Evolutionary conservation across 2,113 vertebrate species (phyloP).

Genomic region (Solea senegalensis): DNA sequence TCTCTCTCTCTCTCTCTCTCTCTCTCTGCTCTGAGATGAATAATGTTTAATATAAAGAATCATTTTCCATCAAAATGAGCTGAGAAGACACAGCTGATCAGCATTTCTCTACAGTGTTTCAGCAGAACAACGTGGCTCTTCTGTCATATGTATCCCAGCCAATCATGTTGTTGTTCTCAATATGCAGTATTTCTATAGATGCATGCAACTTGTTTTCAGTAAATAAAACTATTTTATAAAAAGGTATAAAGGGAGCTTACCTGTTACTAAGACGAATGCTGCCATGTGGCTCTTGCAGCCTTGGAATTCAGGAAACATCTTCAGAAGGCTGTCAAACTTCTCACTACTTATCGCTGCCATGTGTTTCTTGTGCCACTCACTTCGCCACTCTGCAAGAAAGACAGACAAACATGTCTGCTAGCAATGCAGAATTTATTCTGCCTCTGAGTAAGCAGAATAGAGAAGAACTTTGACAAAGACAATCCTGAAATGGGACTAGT

Average conservation of each 20-base stretch:
- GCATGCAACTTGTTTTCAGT: not conserved
- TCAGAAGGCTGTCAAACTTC: constrained; percentile 80
- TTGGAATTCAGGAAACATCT: constrained; percentile 64
- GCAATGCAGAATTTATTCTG: not conserved
- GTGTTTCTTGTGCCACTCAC: constrained; percentile 80
- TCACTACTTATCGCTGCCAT: constrained; percentile 81
- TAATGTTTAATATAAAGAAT: no score
- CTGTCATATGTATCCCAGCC: no score
- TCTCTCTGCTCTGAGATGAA: no score
- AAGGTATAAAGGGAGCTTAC: constrained; percentile 61
- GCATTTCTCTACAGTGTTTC: no score
- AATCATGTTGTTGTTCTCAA: no score
- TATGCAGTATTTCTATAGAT: no score
- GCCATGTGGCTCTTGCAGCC: constrained; percentile 84
- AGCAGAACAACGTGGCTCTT: no score
- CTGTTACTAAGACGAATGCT: constrained; percentile 85
- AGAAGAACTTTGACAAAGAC: not conserved
- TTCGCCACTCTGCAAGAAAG: constrained; percentile 50
- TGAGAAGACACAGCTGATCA: no score
- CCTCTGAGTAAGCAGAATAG: not conserved
- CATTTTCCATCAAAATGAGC: no score
- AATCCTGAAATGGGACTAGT: not conserved
- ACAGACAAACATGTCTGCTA: not conserved
- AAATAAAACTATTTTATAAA: not conserved
- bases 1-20: no score